Evolutionary conservation across 2,797 vertebrate species (phyloP).

Genomic region (Alfaro cultratus): DNA sequence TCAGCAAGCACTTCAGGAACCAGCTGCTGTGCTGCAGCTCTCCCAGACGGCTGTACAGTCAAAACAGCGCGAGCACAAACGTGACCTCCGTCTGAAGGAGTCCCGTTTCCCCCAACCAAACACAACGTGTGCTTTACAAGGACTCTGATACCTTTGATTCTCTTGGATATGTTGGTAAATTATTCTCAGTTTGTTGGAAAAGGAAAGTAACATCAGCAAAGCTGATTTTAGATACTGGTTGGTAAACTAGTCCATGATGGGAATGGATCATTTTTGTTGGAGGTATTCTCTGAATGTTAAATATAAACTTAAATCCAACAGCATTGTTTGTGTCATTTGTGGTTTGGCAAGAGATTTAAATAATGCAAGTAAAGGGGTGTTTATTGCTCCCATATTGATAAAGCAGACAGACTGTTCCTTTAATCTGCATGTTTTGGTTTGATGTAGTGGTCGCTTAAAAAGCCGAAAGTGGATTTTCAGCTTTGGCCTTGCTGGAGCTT

Average conservation of each 20-base stretch:
- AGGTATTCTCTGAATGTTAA: neutral
- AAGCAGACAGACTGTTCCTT: neutral
- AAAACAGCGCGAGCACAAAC: conserved; percentile 59
- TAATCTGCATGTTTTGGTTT: conserved; percentile 9
- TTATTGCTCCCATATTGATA: neutral
- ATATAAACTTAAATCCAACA: neutral
- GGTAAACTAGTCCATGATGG: neutral
- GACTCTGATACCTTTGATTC: neutral
- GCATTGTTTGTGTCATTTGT: neutral
- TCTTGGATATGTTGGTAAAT: neutral
- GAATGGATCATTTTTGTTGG: neutral
- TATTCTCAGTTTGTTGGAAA: neutral
- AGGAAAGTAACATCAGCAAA: neutral
- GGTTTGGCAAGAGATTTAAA: neutral
- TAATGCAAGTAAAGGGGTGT: neutral
- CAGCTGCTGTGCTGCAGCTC: conserved; percentile 89
- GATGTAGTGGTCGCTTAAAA: neutral
- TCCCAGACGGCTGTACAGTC: conserved; percentile 43
- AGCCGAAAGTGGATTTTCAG: neutral
- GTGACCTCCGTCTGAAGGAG: conserved; percentile 55
- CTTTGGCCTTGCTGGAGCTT: neutral
- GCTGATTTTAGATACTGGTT: neutral
- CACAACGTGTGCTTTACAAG: neutral
- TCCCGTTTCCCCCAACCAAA: neutral
- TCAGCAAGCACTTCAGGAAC: conserved; percentile 93